Evolutionary conservation across 2,113 vertebrate genomes (phyloP).

Genomic region (Pipa parva): DNA sequence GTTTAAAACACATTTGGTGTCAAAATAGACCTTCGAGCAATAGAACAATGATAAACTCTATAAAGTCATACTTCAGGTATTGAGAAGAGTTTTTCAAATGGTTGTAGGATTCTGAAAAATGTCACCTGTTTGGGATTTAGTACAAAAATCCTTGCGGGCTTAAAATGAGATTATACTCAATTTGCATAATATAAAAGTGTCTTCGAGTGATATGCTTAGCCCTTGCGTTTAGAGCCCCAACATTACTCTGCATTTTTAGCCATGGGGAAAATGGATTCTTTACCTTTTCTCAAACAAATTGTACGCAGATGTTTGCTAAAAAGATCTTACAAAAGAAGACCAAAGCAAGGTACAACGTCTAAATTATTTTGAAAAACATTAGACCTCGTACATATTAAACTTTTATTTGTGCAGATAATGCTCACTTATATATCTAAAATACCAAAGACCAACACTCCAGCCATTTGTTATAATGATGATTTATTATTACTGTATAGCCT

Average conservation of each 20-base stretch:
- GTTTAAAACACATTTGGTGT: not conserved
- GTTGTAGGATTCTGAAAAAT: slow-evolving; percentile 6
- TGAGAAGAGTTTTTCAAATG: not conserved
- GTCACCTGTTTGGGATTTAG: slow-evolving; percentile 7
- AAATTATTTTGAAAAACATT: too few relatives aligned
- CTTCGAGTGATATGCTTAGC: not conserved
- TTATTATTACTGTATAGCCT: too few relatives aligned
- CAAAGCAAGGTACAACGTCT: too few relatives aligned
- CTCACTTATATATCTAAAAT: too few relatives aligned
- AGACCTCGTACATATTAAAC: too few relatives aligned
- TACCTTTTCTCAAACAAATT: slow-evolving; percentile 1
- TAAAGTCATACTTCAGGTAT: slow-evolving; percentile 3
- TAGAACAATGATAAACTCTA: slow-evolving; percentile 1
- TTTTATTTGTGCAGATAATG: too few relatives aligned
- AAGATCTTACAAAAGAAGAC: too few relatives aligned
- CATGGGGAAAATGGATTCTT: not conserved
- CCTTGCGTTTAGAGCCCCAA: not conserved
- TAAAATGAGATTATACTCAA: not conserved
- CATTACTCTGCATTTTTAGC: not conserved
- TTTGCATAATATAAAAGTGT: slow-evolving; percentile 6
- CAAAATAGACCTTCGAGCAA: slow-evolving; percentile 5
- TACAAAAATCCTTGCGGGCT: not conserved
- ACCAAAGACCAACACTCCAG: too few relatives aligned
- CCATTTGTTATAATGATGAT: too few relatives aligned
- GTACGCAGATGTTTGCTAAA: not conserved